Conservation (phyloP, 2,113 vertebrate genomes). For the Onychostoma macrolepis region DNA sequence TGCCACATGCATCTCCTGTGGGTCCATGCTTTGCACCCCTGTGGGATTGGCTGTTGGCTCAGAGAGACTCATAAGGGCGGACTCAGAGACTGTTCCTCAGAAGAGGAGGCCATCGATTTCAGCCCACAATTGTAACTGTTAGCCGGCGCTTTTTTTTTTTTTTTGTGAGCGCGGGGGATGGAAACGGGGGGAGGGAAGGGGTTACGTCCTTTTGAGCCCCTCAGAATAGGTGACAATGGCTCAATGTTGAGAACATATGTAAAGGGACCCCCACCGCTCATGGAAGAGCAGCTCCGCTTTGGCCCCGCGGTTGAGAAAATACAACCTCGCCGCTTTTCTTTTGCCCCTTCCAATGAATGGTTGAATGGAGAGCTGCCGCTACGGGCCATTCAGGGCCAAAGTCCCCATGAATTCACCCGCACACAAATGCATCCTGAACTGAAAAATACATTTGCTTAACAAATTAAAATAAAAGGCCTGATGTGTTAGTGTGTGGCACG, state of each 20-base stretch:
- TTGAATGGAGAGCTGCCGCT: conserved; percentile 95
- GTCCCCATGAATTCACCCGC: conserved; percentile 87
- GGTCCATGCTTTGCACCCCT: background rate
- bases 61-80: conserved; percentile 71
- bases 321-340: conserved; percentile 94
- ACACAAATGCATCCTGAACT: conserved; percentile 95
- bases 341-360: conserved; percentile 90
- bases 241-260: conserved; percentile 99
- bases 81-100: conserved; percentile 60
- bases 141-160: conserved; percentile 83
- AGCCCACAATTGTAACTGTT: conserved; percentile 97
- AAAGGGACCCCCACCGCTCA: conserved; percentile 95
- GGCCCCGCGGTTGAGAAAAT: conserved; percentile 90
- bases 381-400: conserved; percentile 95
- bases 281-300: conserved; percentile 91
- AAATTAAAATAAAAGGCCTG: conserved; percentile 83
- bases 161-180: conserved; percentile 66
- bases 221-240: conserved; percentile 96
- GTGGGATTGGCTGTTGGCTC: conserved; percentile 51
- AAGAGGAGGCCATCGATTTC: conserved; percentile 79
- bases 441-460: conserved; percentile 99
- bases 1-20: background rate
- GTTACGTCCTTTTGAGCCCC: conserved; percentile 91
- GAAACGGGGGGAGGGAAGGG: conserved; percentile 38
- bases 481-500: conserved; percentile 66